Evolutionary conservation across 2,888 invertebrate species (phyloP), one percentile per base, ranked within the genome.

Genomic region (Agrochola macilenta): DNA sequence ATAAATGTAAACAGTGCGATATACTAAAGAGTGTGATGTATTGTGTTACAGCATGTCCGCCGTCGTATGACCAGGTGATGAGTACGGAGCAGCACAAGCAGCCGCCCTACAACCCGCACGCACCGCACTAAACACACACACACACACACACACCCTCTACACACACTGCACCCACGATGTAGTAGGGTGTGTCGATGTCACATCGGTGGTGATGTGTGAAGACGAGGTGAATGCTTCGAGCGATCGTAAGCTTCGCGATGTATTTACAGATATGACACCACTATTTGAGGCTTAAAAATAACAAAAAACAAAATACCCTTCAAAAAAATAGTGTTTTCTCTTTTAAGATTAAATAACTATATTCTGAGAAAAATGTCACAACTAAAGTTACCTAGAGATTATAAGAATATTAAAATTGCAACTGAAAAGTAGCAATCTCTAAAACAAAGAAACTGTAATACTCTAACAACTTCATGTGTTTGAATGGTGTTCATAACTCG

Each of bases 11-110:
- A 12, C 5, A 43, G 64, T n/a, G 5, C 26, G 49, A 49, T 30
- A 1, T 39, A 49, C 5, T 79, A 43, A 60, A 1, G 11, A 0
- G 26, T 49, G 35, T 57, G 0, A 12, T 54, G 9, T 63, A 11
- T 12, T 17, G 71, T 61, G 63, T 90, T 89, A 0, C 95, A 95
- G 95, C 92, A 74, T 85, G 93, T 52, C 95, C 95, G 79, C 95
- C 95, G 0, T 89, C 93, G 3, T 95, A 95, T 92, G 95, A 95
- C 54, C 95, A 95, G 63, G 95, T 92, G 30, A 91, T 93, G 83
- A 39, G 69, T 60, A 89, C 87, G 26, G 92, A 93, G 35, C 90
- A 65, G 78, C 90, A 88, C 65, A 92, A 93, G 63, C 90, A 91
- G 74, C 88, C 90, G 20, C 91, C 93, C 8, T 92, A 88, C 90